These are phyloP conservation scores for Silurus aristotelis DNA, from an alignment of 2,797 vertebrate species.

Conservation along the genomic window DNA sequence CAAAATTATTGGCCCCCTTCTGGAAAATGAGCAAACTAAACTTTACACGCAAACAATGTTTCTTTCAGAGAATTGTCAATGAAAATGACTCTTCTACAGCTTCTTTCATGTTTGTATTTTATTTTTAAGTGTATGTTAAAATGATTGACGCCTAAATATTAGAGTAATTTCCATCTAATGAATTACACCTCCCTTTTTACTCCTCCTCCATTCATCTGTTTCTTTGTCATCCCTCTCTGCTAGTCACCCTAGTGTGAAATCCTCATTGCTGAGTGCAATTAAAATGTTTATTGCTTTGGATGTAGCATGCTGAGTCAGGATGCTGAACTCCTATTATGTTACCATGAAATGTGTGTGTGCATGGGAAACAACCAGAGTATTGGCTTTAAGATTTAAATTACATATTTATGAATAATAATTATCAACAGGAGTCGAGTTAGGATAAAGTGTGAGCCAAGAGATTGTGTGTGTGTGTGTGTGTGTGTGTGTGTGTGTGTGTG, in stretches of 20 bases:
- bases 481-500: constrained; percentile 3
- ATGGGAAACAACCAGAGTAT: not conserved
- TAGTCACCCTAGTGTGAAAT: constrained; percentile 20
- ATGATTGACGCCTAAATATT: not conserved
- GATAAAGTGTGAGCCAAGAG: not conserved
- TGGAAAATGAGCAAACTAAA: not conserved
- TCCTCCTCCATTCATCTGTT: not conserved
- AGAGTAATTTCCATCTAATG: not conserved
- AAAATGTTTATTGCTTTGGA: constrained; percentile 46
- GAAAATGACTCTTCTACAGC: not conserved
- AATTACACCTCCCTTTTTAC: not conserved
- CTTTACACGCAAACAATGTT: not conserved
- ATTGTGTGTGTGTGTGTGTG: not conserved
- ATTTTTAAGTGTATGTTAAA: not conserved
- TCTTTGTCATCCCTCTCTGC: not conserved
- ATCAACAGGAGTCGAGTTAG: not conserved
- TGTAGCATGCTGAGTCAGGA: constrained; percentile 33
- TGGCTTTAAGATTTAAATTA: not conserved
- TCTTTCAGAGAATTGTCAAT: not conserved
- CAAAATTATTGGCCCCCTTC: not conserved
- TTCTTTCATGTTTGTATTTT: not conserved
- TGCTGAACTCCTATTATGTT: constrained; percentile 28
- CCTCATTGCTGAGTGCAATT: constrained; percentile 43
- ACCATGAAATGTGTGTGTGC: not conserved
- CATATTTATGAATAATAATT: not conserved